phyloP scores from a whole-genome alignment of 23 tunicate genomes.

The Trididemnum nubilum region DNA sequence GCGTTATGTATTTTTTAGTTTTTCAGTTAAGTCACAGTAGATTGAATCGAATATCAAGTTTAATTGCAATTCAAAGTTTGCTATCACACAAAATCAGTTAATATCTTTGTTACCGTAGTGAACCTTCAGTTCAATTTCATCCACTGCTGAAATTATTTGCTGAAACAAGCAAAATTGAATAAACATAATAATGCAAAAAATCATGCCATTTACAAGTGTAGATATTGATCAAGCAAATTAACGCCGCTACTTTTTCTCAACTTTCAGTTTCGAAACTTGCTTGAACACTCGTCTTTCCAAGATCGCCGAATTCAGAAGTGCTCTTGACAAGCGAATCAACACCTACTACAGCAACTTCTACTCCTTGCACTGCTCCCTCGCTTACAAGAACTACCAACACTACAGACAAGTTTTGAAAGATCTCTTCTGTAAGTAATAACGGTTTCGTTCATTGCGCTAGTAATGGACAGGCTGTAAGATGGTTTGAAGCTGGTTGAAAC shows the following conservation, averaged over 20 bases:
- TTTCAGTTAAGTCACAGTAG: background rate
- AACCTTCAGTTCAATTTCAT: too few relatives aligned
- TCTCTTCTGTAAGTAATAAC: conserved; percentile 40
- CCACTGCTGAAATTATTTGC: too few relatives aligned
- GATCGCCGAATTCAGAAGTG: conserved; percentile 45
- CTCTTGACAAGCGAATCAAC: conserved; percentile 31
- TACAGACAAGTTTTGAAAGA: conserved; percentile 7
- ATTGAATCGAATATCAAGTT: background rate
- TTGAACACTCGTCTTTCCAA: conserved; percentile 54
- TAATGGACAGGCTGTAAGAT: too few relatives aligned
- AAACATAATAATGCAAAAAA: too few relatives aligned
- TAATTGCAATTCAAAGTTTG: too few relatives aligned
- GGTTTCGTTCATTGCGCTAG: too few relatives aligned
- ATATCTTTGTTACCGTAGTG: too few relatives aligned
- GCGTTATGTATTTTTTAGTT: too few relatives aligned
- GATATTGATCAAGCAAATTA: background rate
- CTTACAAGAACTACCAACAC: conserved; percentile 15
- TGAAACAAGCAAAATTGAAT: too few relatives aligned
- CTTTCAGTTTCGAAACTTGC: conserved; percentile 34
- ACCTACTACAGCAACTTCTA: conserved; percentile 44
- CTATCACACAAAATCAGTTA: too few relatives aligned
- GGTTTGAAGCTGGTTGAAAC: background rate
- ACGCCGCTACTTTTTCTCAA: background rate
- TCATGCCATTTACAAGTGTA: background rate
- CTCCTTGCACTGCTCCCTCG: conserved; percentile 16